Evolutionary conservation across 2,113 vertebrate genomes (phyloP), one percentile per base, ranked within the genome.

Genomic region (Neolamprologus fasciatus): DNA sequence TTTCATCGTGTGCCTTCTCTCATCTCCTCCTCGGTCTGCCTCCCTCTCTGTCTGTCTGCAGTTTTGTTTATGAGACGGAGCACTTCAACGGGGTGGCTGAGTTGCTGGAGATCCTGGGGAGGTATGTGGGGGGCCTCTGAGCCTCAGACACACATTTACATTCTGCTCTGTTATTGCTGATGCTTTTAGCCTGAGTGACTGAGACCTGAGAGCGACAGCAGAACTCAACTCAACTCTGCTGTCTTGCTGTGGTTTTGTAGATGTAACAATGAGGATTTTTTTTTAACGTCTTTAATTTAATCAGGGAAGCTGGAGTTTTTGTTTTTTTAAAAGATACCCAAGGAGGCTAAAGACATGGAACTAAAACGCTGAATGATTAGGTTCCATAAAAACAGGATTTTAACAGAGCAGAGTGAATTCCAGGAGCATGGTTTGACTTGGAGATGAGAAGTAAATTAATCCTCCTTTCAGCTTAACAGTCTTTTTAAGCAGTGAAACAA

Each of bases 61-160:
- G 99, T 97, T 99, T 99, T 99, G 98, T 99, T 98, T 99, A 99
- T 98, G 99, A 99, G 98, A 99, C 99, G 87, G 99, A 99, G 97
- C 99, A 99, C 97, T 99, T 99, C 97, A 99, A 98, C 94, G 98
- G 99, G 50, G 98, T 99, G 96, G 98, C 98, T 86, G 98, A 99
- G 96, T 95, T 99, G 97, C 97, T 99, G 98, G 99, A 99, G 97
- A 99, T 99, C 97, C 96, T 99, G 97, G 98, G 99, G 97, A 99
- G 99, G 99, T 99, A 97, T 94, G 96, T 80, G 68, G 35, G 53
- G 71, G 40, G 35, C 76, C 37, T 47, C 78, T 1, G 9, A 83
- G 58, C 8, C 82, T n/a, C 55, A 23, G 37, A 40, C 68, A 3
- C 85, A 82, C 68, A 63, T 42, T 63, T 11, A 71, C 81, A 82